These are phyloP conservation scores for Pungitius pungitius DNA, from an alignment of 2,113 vertebrate species.

Conservation along the genomic window DNA sequence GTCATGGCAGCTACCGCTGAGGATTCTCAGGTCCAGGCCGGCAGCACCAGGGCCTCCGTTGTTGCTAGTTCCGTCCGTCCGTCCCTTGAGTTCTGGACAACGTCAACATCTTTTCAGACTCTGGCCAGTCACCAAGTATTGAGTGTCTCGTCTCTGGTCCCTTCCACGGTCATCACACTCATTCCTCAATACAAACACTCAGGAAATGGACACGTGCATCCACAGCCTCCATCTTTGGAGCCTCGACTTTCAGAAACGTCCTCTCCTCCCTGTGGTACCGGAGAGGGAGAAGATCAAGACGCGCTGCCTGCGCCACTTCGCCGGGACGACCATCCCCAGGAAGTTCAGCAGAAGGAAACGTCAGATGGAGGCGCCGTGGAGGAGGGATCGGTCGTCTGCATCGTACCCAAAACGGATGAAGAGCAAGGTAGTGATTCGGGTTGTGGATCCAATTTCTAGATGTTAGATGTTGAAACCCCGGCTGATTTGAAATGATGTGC, in stretches of 20 bases:
- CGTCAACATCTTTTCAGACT: constrained; percentile 39
- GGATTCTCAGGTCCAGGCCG: constrained; percentile 22
- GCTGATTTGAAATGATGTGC: neutral
- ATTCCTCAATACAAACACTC: constrained; percentile 35
- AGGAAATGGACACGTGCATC: neutral
- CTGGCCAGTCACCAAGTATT: constrained; percentile 39
- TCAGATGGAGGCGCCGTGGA: constrained; percentile 55
- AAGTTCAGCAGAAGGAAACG: constrained; percentile 25
- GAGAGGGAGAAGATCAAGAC: constrained; percentile 24
- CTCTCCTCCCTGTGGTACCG: neutral
- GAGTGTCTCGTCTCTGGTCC: constrained; percentile 64
- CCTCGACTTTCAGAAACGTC: constrained; percentile 8
- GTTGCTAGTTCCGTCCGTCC: neutral
- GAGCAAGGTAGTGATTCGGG: constrained; percentile 48
- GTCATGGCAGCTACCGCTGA: constrained; percentile 1
- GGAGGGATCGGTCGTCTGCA: constrained; percentile 53
- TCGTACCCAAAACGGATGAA: constrained; percentile 58
- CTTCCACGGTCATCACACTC: constrained; percentile 49
- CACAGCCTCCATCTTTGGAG: constrained; percentile 22
- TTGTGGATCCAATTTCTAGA: neutral
- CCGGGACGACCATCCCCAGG: constrained; percentile 10
- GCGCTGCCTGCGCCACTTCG: neutral
- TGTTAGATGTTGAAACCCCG: neutral
- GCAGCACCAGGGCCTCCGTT: neutral
- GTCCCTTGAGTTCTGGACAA: constrained; percentile 15